A percentile compares a stretch with the other conserved stretches of the same genome.
Evolutionary conservation across 2,888 invertebrate genomes (phyloP).

Genomic region (Phengaris alcon): DNA sequence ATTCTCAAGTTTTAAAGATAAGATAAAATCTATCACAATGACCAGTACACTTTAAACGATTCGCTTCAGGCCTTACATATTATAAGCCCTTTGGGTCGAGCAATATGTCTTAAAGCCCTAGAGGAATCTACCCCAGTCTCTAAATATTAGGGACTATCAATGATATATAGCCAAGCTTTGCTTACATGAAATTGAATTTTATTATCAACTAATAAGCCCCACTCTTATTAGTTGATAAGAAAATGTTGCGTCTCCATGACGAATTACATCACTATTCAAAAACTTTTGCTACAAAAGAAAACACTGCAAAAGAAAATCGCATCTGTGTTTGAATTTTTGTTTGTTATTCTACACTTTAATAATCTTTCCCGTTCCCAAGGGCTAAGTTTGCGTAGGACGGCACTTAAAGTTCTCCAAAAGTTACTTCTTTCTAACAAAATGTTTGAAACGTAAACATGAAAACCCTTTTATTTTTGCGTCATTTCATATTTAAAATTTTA

Average conservation of each 20-base stretch:
- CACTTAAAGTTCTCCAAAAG: neutral
- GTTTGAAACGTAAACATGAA: constrained; percentile 13
- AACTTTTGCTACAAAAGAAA: no score
- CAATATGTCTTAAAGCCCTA: neutral
- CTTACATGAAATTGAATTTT: no score
- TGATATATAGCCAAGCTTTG: neutral
- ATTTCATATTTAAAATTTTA: constrained; percentile 10
- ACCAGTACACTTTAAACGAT: neutral
- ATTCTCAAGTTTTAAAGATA: no score
- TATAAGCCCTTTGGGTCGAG: neutral
- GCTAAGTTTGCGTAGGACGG: neutral
- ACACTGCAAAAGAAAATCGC: neutral
- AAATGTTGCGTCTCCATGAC: no score
- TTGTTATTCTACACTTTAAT: constrained; percentile 3
- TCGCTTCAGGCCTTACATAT: neutral
- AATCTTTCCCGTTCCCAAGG: constrained; percentile 11
- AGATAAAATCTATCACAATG: no score
- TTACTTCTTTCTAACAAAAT: neutral
- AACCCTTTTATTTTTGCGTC: constrained; percentile 6
- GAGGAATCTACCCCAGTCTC: neutral
- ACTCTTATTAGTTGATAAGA: no score
- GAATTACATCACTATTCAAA: no score
- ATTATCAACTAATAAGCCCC: no score
- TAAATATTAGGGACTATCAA: neutral
- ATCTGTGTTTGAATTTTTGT: neutral